Evolutionary conservation across 2,113 vertebrate species (phyloP).

Genomic region (Craseonycteris thonglongyai): DNA sequence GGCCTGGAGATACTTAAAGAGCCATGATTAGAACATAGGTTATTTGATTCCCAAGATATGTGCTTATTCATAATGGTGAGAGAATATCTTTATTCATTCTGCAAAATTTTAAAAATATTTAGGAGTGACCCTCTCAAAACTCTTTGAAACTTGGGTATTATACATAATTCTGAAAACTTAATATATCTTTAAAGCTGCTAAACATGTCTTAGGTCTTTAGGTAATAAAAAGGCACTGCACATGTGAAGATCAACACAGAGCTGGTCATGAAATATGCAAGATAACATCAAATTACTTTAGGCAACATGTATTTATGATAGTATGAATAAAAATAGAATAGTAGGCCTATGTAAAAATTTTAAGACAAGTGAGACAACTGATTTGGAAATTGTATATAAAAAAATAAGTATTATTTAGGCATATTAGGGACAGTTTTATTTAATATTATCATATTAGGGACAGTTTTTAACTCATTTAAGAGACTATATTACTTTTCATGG

Average conservation of each 20-base stretch:
- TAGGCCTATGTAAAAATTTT: not conserved
- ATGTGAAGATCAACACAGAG: not conserved
- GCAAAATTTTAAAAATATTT: not conserved
- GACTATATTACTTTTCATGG: not conserved
- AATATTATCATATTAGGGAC: not conserved
- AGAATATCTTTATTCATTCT: not conserved
- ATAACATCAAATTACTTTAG: not conserved
- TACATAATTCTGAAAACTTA: slow-evolving; percentile 16
- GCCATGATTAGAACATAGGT: not conserved
- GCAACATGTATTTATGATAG: not conserved
- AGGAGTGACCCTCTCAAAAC: not conserved
- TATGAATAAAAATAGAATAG: not conserved
- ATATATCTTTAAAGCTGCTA: not conserved
- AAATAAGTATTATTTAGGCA: not conserved
- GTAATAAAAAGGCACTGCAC: not conserved
- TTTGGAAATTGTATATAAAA: not conserved
- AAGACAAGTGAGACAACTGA: not conserved
- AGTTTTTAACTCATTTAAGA: slow-evolving; percentile 28
- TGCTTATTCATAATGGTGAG: not conserved
- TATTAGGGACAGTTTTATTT: no score
- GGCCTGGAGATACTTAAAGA: not conserved
- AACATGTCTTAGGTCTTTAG: not conserved
- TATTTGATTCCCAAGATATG: not conserved
- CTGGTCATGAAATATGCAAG: not conserved
- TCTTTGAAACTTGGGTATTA: not conserved